These are phyloP conservation scores for Bombus sibiricus DNA, from an alignment of 1,140 invertebrate species.

Conservation along the genomic window DNA sequence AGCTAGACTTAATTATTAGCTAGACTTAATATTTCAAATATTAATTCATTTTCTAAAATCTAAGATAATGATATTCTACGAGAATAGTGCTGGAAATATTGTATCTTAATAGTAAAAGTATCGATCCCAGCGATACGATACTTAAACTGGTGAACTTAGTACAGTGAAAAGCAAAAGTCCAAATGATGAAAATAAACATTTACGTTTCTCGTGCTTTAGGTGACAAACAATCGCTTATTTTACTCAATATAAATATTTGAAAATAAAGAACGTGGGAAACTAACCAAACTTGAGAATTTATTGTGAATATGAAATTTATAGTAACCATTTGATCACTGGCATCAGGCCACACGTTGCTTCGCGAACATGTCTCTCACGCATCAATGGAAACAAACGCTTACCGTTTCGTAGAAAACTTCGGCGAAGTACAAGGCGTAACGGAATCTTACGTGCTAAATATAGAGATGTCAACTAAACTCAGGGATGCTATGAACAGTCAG, in stretches of 20 bases:
- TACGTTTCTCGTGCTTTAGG: neutral
- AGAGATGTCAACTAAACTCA: conserved; percentile 24
- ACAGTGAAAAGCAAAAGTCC: neutral
- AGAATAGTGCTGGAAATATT: no score
- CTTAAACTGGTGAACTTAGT: neutral
- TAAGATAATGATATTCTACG: no score
- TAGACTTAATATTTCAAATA: no score
- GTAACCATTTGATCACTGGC: conserved; percentile 23
- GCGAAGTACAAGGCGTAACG: conserved; percentile 5
- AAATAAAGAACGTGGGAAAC: neutral
- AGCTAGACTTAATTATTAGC: no score
- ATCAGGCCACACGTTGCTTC: conserved; percentile 2
- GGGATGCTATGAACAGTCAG: neutral
- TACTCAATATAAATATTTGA: no score
- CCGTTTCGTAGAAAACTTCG: conserved; percentile 14
- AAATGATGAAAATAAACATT: neutral
- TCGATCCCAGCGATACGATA: no score
- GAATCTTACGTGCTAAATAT: conserved; percentile 30
- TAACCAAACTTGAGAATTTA: neutral
- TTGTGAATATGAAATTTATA: neutral
- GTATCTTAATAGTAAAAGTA: no score
- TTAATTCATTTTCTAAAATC: no score
- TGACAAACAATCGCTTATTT: neutral
- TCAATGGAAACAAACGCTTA: conserved; percentile 12
- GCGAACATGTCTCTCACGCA: conserved; percentile 9